A percentile compares a stretch with the other conserved stretches of the same genome.
phyloP scores from a whole-genome alignment of 1,140 invertebrate genomes.

The Pseudomyrmex sp. region DNA sequence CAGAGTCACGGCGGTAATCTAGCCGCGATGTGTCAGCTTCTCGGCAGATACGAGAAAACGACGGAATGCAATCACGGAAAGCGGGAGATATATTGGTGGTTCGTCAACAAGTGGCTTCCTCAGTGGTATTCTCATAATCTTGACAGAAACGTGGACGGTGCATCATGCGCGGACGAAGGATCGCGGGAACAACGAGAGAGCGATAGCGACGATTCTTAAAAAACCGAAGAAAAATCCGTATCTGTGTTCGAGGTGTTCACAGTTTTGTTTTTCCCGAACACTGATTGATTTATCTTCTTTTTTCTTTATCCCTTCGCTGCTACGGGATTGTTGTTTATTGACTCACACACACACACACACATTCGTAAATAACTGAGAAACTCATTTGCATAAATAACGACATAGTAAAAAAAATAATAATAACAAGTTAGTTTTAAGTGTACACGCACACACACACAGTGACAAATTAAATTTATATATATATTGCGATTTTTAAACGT shows the following conservation, averaged over 20 bases:
- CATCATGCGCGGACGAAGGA: slow-evolving; percentile 65
- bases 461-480: no score
- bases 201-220: slow-evolving; percentile 78
- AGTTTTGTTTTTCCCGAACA: not conserved
- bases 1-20: slow-evolving; percentile 72
- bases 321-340: not conserved
- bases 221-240: not conserved
- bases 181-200: slow-evolving; percentile 76
- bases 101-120: slow-evolving; percentile 80
- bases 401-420: not conserved
- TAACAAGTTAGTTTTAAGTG: not conserved
- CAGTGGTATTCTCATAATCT: slow-evolving; percentile 76
- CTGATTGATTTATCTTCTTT: not conserved
- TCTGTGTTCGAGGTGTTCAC: not conserved
- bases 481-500: no score
- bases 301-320: not conserved
- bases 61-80: slow-evolving; percentile 80
- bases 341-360: not conserved
- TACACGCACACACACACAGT: no score
- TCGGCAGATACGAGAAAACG: slow-evolving; percentile 75
- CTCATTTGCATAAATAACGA: not conserved
- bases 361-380: no score
- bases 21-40: slow-evolving; percentile 77
- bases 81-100: slow-evolving; percentile 81
- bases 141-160: slow-evolving; percentile 73